Evolutionary conservation across 2,113 vertebrate genomes (phyloP).

Genomic region (Psilopogon haemacephalus): DNA sequence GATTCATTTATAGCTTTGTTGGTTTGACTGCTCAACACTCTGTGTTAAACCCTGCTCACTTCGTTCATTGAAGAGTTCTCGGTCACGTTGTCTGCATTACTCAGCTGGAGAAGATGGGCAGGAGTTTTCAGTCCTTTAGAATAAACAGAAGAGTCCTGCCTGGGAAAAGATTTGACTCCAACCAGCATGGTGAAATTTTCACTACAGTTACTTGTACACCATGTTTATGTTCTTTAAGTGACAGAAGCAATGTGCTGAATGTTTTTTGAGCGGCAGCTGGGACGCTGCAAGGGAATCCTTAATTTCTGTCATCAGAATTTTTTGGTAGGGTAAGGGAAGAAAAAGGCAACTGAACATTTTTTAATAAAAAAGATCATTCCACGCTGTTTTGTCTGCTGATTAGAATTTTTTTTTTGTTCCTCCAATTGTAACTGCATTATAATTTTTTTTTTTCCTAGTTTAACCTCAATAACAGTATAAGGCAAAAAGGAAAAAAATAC

Average conservation of each 20-base stretch:
- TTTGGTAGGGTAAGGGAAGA: background rate
- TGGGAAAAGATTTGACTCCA: constrained; percentile 23
- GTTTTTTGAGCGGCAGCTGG: background rate
- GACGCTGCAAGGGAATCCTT: background rate
- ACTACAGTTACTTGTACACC: background rate
- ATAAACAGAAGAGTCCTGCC: background rate
- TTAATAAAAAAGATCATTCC: background rate
- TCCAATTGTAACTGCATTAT: background rate
- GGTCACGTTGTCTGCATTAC: background rate
- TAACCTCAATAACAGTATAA: background rate
- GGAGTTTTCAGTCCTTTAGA: background rate
- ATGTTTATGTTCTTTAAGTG: background rate
- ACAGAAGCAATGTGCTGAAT: background rate
- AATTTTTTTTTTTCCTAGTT: background rate
- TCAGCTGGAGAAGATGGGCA: background rate
- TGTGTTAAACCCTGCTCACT: background rate
- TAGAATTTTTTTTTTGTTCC: background rate
- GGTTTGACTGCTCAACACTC: background rate
- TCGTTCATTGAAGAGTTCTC: background rate
- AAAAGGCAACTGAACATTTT: background rate
- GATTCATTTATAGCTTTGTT: constrained; percentile 53
- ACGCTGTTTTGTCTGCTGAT: background rate
- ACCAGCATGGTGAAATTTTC: background rate
- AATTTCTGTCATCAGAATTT: background rate
- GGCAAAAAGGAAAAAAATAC: constrained; percentile 10